Evolutionary conservation across 2,797 vertebrate genomes (phyloP).

Genomic region (Bovichtus diacanthus): DNA sequence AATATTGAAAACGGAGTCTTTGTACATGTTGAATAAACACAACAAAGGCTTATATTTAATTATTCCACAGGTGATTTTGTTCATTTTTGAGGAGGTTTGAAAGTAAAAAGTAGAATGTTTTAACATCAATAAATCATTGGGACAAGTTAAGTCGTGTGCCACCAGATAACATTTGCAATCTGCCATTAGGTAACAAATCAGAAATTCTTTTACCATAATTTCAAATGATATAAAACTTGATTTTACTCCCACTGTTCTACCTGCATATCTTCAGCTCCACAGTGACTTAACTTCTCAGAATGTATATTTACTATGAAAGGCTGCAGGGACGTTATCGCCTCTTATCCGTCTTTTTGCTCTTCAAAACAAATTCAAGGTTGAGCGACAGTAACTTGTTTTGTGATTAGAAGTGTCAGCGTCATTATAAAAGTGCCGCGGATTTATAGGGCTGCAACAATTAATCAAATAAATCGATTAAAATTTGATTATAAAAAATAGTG

Average conservation of each 20-base stretch:
- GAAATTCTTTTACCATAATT: not conserved
- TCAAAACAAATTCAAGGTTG: constrained; percentile 24
- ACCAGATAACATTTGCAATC: constrained; percentile 1
- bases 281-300: constrained; percentile 11
- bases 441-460: not conserved
- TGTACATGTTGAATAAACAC: constrained; percentile 37
- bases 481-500: too few relatives aligned
- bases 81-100: constrained; percentile 2
- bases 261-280: not conserved
- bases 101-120: constrained; percentile 24
- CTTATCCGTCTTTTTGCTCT: constrained; percentile 12
- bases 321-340: not conserved
- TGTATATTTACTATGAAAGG: constrained; percentile 3
- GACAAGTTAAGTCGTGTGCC: not conserved
- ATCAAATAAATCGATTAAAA: too few relatives aligned
- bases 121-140: not conserved
- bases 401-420: not conserved
- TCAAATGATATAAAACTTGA: not conserved
- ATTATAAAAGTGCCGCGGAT: not conserved
- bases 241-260: not conserved
- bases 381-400: constrained; percentile 7
- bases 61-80: constrained; percentile 16
- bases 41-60: constrained; percentile 42
- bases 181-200: not conserved
- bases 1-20: constrained; percentile 54